A percentile compares a stretch with the other conserved stretches of the same genome.
These are phyloP conservation scores for Stomatorhinus walkeri DNA, from an alignment of 2,797 vertebrate genomes.

Conservation along the genomic window DNA sequence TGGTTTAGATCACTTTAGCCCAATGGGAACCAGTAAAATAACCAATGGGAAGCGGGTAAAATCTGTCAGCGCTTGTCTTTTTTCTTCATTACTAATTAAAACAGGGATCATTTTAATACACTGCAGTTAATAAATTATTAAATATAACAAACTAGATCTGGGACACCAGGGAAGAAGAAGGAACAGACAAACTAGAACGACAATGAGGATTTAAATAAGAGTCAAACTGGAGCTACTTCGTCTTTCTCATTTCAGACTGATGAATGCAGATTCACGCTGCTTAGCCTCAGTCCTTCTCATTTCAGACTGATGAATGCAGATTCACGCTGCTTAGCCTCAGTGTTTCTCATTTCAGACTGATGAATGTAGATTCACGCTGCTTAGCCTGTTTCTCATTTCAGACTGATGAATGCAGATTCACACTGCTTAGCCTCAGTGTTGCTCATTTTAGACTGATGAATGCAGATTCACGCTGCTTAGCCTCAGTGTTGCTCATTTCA, in stretches of 20 bases:
- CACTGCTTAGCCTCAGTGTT: background rate
- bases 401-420: background rate
- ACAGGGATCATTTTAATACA: constrained; percentile 2
- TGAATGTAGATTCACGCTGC: background rate
- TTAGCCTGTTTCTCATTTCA: background rate
- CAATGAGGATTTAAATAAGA: background rate
- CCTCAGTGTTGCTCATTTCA: background rate
- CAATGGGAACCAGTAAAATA: background rate
- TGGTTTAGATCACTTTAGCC: background rate
- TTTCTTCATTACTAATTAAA: background rate
- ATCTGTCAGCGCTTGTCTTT: background rate
- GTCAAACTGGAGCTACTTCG: background rate
- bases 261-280: background rate
- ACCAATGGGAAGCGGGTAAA: background rate
- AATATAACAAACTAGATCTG: constrained; percentile 1
- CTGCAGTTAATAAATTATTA: constrained; percentile 4
- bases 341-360: background rate
- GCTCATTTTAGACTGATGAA: background rate
- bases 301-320: background rate
- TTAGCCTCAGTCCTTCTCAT: background rate
- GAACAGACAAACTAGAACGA: background rate
- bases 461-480: background rate
- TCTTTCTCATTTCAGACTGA: background rate
- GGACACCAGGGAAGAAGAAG: background rate
- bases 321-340: background rate